These are phyloP conservation scores for Tetrapedia diversipes DNA, from an alignment of 2,888 invertebrate genomes.

Conservation along the genomic window DNA sequence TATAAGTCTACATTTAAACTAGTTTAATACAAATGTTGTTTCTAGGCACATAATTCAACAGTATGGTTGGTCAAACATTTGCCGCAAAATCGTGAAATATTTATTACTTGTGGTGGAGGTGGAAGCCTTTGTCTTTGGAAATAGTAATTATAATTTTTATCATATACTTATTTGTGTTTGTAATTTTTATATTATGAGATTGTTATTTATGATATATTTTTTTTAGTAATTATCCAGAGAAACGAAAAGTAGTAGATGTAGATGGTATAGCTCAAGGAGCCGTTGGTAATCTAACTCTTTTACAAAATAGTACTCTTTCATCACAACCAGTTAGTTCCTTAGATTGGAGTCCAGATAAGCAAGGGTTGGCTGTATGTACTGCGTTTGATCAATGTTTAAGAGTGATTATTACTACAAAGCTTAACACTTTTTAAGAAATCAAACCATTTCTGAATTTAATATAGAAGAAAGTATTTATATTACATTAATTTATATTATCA, in stretches of 20 bases:
- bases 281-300: conserved; percentile 88
- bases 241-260: conserved; percentile 87
- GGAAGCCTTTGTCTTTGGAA: conserved; percentile 98
- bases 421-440: conserved; percentile 87
- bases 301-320: conserved; percentile 92
- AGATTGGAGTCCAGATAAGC: conserved; percentile 96
- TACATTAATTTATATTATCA: not conserved
- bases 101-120: conserved; percentile 94
- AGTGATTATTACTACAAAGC: conserved; percentile 93
- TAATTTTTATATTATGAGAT: not conserved
- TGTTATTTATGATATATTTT: not conserved
- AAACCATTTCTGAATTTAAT: not conserved
- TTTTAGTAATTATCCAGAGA: conserved; percentile 90
- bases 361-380: conserved; percentile 93
- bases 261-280: conserved; percentile 91
- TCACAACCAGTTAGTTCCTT: conserved; percentile 94
- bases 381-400: conserved; percentile 96
- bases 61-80: conserved; percentile 95
- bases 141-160: conserved; percentile 87
- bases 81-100: conserved; percentile 97
- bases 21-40: conserved; percentile 1
- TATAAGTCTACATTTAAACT: conserved; percentile 82
- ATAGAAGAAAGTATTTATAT: not conserved
- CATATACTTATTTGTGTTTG: not conserved
- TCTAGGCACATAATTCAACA: conserved; percentile 87